Base-by-base conservation (phyloP, 2,888 invertebrate genomes). In the Oasisia sp. region DNA sequence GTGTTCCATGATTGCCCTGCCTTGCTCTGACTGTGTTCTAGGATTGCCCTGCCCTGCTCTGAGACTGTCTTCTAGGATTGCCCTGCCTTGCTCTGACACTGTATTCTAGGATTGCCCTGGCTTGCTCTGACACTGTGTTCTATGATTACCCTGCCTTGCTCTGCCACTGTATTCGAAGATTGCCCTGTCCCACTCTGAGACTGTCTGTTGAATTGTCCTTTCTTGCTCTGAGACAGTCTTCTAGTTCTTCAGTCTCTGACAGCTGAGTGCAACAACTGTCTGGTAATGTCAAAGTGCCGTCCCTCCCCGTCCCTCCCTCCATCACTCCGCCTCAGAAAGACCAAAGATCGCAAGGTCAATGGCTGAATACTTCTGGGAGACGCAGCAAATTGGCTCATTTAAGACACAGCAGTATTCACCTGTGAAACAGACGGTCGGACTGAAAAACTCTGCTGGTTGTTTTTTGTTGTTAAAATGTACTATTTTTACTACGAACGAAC, bases 351-450 rank as follows among this genome's bases (percentile, higher is more conserved):
- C n/a, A 19, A n/a, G 74, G 74, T 74, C 74, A n/a, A 74, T 74
- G 74, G 74, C 74, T 74, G 74, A 74, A 74, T n/a, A n/a, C 74
- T 74, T 74, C 74, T 74, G 74, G 27, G 74, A 74, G 74, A 74
- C 27, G 27, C 27, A 7, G n/a, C 7, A 74, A 74, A 74, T 74
- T 74, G 74, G 7, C 74, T n/a, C 27, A 74, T 19, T 56, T 19
- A 11, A 56, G 56, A 56, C 19, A 19, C 56, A 56, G 19, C 11
- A 56, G 19, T 56, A 19, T 56, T 56, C 11, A 56, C 7, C 74
- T 74, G 74, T 19, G n/a, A 74, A 74, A 27, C 3, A 27, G 27
- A n/a, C 27, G 74, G 4, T n/a, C 1, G n/a, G 27, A 74, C 27
- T 19, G 74, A 27, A n/a, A n/a, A 74, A 74, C 74, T 56, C 56